phyloP scores from a whole-genome alignment of 2,797 vertebrate genomes.

The Propithecus perrieri region DNA sequence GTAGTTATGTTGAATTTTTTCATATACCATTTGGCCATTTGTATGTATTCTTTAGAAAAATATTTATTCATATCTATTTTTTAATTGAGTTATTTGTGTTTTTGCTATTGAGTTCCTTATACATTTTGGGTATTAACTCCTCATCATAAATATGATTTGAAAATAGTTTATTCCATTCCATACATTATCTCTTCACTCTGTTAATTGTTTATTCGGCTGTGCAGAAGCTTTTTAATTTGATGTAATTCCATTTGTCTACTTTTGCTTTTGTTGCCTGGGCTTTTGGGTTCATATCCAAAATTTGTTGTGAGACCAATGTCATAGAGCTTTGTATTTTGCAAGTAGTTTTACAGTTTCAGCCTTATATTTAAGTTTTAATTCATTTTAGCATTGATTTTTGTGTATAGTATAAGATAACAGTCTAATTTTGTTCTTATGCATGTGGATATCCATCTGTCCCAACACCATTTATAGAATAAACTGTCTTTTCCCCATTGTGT shows the following conservation, averaged over 20 bases:
- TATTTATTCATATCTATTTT: neutral
- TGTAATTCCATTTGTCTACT: neutral
- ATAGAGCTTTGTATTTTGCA: neutral
- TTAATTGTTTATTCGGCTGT: neutral
- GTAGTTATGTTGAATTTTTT: neutral
- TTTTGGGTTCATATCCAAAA: neutral
- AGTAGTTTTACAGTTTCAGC: neutral
- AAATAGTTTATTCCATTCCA: neutral
- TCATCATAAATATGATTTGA: neutral
- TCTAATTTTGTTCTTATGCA: neutral
- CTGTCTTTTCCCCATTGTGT: rapidly evolving
- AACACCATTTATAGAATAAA: neutral
- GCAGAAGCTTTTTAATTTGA: neutral
- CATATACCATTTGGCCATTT: neutral
- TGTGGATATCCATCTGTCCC: neutral
- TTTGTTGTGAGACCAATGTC: neutral
- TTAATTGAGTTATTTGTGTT: neutral
- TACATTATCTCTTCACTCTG: neutral
- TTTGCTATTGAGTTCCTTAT: neutral
- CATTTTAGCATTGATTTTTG: neutral
- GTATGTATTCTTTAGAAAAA: neutral
- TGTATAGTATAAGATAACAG: neutral
- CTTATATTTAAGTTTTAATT: neutral
- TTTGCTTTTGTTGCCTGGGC: neutral
- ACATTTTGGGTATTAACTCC: neutral